Conservation (phyloP, 2,888 invertebrate genomes). For the Phasia obesa region DNA sequence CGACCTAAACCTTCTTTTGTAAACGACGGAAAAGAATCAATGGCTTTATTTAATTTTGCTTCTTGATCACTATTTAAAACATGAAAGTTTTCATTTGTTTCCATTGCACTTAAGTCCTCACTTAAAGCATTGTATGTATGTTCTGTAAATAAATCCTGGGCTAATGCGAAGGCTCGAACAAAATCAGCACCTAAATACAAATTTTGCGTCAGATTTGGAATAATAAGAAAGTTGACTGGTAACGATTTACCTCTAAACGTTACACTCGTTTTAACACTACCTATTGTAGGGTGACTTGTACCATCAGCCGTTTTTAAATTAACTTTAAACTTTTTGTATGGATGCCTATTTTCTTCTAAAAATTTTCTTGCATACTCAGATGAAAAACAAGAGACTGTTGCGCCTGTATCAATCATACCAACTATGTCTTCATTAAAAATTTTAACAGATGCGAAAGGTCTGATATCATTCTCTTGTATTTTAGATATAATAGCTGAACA, state of each 20-base stretch:
- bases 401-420: slow-evolving; percentile 39
- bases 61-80: not conserved
- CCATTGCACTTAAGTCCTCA: not conserved
- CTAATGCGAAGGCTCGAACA: slow-evolving; percentile 5
- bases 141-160: slow-evolving; percentile 22
- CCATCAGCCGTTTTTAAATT: slow-evolving; percentile 21
- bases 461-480: not conserved
- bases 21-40: slow-evolving; percentile 36
- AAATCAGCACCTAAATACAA: slow-evolving; percentile 47
- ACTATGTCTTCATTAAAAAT: slow-evolving; percentile 21
- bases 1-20: slow-evolving; percentile 38
- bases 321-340: slow-evolving; percentile 10
- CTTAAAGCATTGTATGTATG: not conserved
- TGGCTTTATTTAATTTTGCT: not conserved
- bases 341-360: slow-evolving; percentile 1
- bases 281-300: slow-evolving; percentile 3
- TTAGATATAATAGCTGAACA: slow-evolving; percentile 18
- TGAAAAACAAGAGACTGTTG: slow-evolving; percentile 31
- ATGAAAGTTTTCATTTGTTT: slow-evolving; percentile 7
- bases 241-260: not conserved
- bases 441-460: slow-evolving; percentile 11
- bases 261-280: not conserved
- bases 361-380: not conserved
- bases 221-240: not conserved
- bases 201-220: slow-evolving; percentile 25